Evolutionary conservation across 2,797 vertebrate genomes (phyloP).

Genomic region (Chrysocyon brachyurus): DNA sequence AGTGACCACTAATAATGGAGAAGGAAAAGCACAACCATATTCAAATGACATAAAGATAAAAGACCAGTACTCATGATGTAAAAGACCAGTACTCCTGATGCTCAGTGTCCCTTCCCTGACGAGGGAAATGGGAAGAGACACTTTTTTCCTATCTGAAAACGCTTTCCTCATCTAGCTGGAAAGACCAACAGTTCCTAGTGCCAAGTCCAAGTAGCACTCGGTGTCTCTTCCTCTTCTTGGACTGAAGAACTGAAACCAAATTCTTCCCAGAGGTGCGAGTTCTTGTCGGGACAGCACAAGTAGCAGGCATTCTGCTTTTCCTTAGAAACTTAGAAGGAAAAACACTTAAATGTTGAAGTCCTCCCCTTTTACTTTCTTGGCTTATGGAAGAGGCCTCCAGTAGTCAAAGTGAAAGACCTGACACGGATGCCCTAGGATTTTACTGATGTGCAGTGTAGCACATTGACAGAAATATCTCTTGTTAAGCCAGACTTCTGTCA

Average conservation of each 20-base stretch:
- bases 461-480: neutral
- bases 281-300: neutral
- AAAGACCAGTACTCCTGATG: neutral
- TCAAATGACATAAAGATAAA: conserved; percentile 59
- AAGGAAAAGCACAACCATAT: conserved; percentile 36
- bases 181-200: neutral
- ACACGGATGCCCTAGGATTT: neutral
- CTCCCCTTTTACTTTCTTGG: neutral
- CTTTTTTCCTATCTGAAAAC: neutral
- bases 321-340: neutral
- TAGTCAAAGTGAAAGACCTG: neutral
- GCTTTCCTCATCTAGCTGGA: neutral
- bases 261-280: neutral
- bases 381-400: neutral
- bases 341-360: neutral
- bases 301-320: neutral
- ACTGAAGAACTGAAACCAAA: neutral
- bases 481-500: neutral
- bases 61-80: neutral
- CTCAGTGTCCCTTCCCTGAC: neutral
- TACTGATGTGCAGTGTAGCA: neutral
- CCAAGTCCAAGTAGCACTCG: neutral
- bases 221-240: neutral
- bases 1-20: conserved; percentile 53
- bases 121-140: neutral